A percentile compares a stretch with the other conserved stretches of the same genome.
phyloP scores from a whole-genome alignment of 2,888 invertebrate species.

The Anarsia innoxiella region DNA sequence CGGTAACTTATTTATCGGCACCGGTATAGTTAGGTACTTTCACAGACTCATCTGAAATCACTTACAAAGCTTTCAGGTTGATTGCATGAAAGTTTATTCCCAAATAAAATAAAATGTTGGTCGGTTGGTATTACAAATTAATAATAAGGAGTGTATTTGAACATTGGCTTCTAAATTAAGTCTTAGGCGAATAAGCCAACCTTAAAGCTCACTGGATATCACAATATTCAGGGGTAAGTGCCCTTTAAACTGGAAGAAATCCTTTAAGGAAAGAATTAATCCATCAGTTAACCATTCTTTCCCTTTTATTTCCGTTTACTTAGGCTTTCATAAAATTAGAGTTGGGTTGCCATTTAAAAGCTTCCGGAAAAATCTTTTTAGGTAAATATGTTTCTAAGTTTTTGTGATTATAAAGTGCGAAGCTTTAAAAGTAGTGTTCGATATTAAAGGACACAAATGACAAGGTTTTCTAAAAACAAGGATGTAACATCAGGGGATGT shows the following conservation, averaged over 20 bases:
- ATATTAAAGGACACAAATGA: too few species aligned
- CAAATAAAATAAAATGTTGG: constrained; percentile 14
- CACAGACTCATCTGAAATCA: constrained; percentile 4
- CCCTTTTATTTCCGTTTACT: constrained; percentile 15
- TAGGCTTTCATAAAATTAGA: constrained; percentile 4
- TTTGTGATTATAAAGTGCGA: too few species aligned
- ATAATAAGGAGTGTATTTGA: constrained; percentile 19
- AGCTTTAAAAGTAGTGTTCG: too few species aligned
- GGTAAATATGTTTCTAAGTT: too few species aligned
- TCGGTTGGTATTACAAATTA: constrained; percentile 15
- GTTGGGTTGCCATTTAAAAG: too few species aligned
- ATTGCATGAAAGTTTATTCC: constrained; percentile 11
- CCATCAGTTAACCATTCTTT: constrained; percentile 29
- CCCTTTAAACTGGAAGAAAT: constrained; percentile 33
- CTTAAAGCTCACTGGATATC: constrained; percentile 27
- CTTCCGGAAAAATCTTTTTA: too few species aligned
- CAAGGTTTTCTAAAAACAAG: background rate
- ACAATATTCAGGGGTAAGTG: constrained; percentile 33
- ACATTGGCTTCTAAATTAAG: constrained; percentile 29
- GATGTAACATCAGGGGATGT: too few species aligned
- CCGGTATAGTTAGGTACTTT: background rate
- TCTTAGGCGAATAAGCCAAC: constrained; percentile 31
- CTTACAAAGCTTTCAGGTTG: constrained; percentile 6
- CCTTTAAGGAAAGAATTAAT: constrained; percentile 30
- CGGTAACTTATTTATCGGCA: constrained; percentile 5